Evolutionary conservation across 2,113 vertebrate genomes (phyloP).

Genomic region (Mesembrinibis cayennensis): DNA sequence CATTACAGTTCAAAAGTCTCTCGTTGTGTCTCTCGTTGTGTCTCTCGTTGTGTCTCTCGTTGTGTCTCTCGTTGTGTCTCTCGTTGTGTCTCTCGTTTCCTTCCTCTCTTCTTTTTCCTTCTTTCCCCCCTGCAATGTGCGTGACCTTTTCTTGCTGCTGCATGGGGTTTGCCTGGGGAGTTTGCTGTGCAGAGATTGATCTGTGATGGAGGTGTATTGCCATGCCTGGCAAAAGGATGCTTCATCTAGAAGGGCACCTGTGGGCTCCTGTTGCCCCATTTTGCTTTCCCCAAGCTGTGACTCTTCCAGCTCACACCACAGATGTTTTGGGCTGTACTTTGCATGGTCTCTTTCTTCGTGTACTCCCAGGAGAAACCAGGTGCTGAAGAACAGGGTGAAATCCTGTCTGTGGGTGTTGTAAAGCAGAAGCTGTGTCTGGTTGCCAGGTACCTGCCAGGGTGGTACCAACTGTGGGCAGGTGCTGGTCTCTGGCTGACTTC

Average conservation of each 20-base stretch:
- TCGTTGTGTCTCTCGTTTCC: too few species aligned
- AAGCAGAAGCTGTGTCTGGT: not conserved
- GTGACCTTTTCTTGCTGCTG: not conserved
- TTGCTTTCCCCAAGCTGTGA: not conserved
- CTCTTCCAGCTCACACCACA: not conserved
- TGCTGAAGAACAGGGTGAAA: not conserved
- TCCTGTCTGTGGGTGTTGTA: not conserved
- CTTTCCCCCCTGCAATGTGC: rapidly evolving
- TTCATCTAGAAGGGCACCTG: not conserved
- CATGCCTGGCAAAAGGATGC: not conserved
- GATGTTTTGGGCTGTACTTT: not conserved
- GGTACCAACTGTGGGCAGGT: not conserved
- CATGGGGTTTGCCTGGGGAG: not conserved
- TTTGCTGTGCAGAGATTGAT: not conserved
- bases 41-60: too few species aligned
- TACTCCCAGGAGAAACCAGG: not conserved
- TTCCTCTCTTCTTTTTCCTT: too few species aligned
- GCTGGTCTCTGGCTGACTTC: not conserved
- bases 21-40: not conserved
- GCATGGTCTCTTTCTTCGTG: not conserved
- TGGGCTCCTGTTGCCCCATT: rapidly evolving
- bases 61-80: too few species aligned
- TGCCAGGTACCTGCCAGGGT: not conserved
- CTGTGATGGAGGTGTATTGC: not conserved
- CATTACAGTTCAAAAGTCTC: not conserved